Evolutionary conservation across 1,140 invertebrate genomes (phyloP), one percentile per base, ranked within the genome.

Genomic region (Subanguina moxae): DNA sequence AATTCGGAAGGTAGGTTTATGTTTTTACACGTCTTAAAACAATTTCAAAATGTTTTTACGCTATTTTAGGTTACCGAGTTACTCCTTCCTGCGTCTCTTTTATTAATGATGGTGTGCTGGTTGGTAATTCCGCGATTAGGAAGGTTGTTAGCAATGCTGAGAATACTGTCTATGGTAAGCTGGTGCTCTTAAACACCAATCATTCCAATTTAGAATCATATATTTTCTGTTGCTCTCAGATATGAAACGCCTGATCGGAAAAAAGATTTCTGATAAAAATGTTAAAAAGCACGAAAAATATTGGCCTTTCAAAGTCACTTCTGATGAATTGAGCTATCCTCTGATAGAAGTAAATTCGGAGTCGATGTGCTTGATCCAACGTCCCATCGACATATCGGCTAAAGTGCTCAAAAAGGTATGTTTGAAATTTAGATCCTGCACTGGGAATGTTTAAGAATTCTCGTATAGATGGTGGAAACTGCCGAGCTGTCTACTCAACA

Each of bases 181-280:
- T 52, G 8, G 8, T 15, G 17, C 48, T 52, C 17, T 13, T n/a
- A 45, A 11, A 11, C 43, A 52, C n/a, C 48, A 3, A 7, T 7
- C 8, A 7, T 25, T 25, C 15, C 1, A 5, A 52, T 52, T 19
- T 5, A 52, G 48, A 25, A 25, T 52, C 3, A 7, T 5, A 7
- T 52, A 52, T 7, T 52, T 3, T 3, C 48, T 15, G 3, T 15
- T 19, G 23, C 23, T 52, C 17, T 7, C 17, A 52, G 48, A 52
- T 52, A 52, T 52, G 48, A 52, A 52, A 25, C 48, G 48, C 48
- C 48, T 52, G n/a, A 21, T 52, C n/a, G 48, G 48, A 19, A 52
- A 52, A 25, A 21, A 19, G 23, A 21, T 52, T 25, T 19, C 17
- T 15, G 48, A 52, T 15, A 15, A 52, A 25, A 52, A 52, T 25